A percentile compares a stretch with the other conserved stretches of the same genome.
Conservation (phyloP, 2,888 invertebrate genomes). For the Phorcus lineatus region DNA sequence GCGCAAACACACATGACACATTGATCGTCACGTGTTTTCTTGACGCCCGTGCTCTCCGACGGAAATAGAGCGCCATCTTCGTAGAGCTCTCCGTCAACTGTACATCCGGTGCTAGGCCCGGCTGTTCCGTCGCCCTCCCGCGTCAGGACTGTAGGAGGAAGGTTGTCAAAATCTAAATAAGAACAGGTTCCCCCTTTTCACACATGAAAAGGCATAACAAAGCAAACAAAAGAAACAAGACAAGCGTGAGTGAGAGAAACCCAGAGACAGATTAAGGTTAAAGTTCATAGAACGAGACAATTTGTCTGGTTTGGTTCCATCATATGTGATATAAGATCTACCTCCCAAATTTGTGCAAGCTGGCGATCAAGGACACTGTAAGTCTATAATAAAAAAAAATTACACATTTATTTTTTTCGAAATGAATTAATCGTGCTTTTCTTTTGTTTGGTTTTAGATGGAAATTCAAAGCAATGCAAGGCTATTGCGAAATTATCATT, state of each 20-base stretch:
- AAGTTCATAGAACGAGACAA: too few relatives aligned
- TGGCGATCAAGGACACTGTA: too few relatives aligned
- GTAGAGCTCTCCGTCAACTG: conserved; percentile 72
- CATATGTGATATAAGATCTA: too few relatives aligned
- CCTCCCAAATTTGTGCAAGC: too few relatives aligned
- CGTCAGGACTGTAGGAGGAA: conserved; percentile 66
- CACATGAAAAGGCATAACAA: conserved; percentile 43
- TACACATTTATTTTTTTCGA: too few relatives aligned
- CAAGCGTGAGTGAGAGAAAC: neutral
- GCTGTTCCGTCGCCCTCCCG: conserved; percentile 37
- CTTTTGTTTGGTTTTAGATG: too few relatives aligned
- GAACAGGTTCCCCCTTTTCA: conserved; percentile 52
- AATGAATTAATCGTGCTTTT: too few relatives aligned
- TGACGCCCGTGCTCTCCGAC: conserved; percentile 74
- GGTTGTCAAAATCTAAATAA: conserved; percentile 70
- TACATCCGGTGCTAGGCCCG: conserved; percentile 59
- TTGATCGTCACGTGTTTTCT: conserved; percentile 70
- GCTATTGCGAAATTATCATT: too few relatives aligned
- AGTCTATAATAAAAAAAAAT: too few relatives aligned
- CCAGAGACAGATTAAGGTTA: neutral
- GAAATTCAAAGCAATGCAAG: too few relatives aligned
- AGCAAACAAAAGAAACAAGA: conserved; percentile 37
- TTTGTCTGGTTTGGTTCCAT: too few relatives aligned
- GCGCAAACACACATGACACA: conserved; percentile 76
- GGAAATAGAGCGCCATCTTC: conserved; percentile 75